Evolutionary conservation across 2,797 vertebrate genomes (phyloP).

Genomic region (Microctenopoma lineatum): DNA sequence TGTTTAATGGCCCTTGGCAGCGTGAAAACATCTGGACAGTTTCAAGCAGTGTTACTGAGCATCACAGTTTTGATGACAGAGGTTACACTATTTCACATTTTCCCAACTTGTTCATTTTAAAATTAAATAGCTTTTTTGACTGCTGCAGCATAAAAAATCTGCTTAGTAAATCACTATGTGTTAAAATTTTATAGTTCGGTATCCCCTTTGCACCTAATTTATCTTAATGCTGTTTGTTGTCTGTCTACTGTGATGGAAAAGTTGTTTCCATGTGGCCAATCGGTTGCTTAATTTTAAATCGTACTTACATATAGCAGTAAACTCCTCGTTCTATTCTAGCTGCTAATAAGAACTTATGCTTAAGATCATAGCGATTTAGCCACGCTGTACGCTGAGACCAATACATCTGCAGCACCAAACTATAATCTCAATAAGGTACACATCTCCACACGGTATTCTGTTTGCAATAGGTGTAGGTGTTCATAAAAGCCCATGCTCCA

Average conservation of each 20-base stretch:
- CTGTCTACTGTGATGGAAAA: background rate
- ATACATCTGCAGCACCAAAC: too few species aligned
- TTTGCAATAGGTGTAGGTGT: conserved; percentile 26
- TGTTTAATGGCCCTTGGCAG: conserved; percentile 15
- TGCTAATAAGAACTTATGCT: too few species aligned
- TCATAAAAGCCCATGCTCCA: conserved; percentile 28
- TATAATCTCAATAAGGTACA: background rate
- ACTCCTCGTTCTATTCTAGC: background rate
- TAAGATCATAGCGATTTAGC: too few species aligned
- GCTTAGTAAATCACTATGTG: background rate
- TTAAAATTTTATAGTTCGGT: background rate
- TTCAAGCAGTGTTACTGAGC: conserved; percentile 12
- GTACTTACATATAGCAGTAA: background rate
- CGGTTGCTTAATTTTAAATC: background rate
- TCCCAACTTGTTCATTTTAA: background rate
- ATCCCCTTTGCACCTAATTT: background rate
- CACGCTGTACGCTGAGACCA: too few species aligned
- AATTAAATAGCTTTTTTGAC: conserved; percentile 4
- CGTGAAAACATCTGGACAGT: conserved; percentile 35
- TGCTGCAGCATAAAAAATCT: background rate
- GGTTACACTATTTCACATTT: conserved; percentile 5
- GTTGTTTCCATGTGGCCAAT: background rate
- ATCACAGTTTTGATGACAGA: conserved; percentile 11
- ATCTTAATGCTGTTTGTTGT: background rate
- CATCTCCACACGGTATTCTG: conserved; percentile 9